These are phyloP conservation scores for Drosophila percnosoma DNA, from an alignment of 2,888 invertebrate species.

Conservation along the genomic window DNA sequence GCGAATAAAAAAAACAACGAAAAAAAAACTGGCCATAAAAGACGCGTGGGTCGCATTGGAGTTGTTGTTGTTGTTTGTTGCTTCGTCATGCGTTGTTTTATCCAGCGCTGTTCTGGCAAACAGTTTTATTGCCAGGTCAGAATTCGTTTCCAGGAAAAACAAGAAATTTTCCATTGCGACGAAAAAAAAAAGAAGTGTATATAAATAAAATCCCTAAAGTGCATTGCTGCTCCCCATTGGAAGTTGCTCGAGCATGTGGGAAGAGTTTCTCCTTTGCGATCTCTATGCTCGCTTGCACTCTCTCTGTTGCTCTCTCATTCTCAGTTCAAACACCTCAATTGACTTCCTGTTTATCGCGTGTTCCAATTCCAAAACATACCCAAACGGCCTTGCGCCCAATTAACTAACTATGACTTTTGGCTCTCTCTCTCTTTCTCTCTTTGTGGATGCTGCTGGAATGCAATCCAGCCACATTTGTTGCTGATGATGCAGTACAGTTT, in stretches of 20 bases:
- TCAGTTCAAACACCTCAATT: constrained; percentile 58
- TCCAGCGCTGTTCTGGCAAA: constrained; percentile 36
- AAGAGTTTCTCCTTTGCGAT: constrained; percentile 18
- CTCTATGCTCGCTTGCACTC: constrained; percentile 10
- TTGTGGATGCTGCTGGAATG: constrained; percentile 49
- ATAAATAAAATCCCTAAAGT: constrained; percentile 2
- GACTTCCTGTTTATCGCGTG: constrained; percentile 58
- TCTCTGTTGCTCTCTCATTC: constrained; percentile 3
- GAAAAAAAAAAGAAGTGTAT: constrained; percentile 7
- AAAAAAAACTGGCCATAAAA: constrained; percentile 42
- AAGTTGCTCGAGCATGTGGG: background rate
- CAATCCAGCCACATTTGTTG: constrained; percentile 47
- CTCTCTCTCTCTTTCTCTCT: constrained; percentile 20
- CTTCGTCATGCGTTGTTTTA: constrained; percentile 43
- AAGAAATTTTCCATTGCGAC: constrained; percentile 44
- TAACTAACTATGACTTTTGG: constrained; percentile 51
- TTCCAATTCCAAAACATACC: constrained; percentile 65
- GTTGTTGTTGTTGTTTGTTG: constrained; percentile 17
- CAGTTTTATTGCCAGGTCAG: constrained; percentile 52
- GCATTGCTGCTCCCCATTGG: constrained; percentile 7
- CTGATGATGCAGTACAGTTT: constrained; percentile 55
- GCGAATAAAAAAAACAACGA: constrained; percentile 20
- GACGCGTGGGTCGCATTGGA: constrained; percentile 48
- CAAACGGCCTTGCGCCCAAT: constrained; percentile 73
- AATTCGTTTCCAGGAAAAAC: constrained; percentile 33